Base-by-base conservation (phyloP, 2,797 vertebrate species). In the Acipenser transmontanus region DNA sequence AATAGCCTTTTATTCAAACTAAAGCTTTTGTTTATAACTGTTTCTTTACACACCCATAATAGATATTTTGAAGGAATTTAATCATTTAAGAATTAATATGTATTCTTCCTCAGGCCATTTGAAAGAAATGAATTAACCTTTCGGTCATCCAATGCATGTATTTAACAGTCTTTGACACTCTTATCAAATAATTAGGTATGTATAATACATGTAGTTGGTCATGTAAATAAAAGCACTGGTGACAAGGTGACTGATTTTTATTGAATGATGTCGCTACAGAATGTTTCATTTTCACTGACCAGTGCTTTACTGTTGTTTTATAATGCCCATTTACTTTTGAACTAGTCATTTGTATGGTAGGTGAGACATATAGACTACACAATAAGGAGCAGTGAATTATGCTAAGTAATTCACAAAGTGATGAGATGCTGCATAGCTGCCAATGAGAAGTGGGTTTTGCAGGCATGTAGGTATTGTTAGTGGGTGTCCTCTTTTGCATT, bases 401-500 rank as follows among this genome's bases (percentile, higher is more conserved):
- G 88, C 84, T 82, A 88, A 91, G 81, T 85, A 80, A 84, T 86
- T 87, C 78, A 77, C 74, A 66, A 67, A 77, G 82, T 84, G 84
- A 83, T 84, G 79, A 74, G 82, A 83, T 78, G 81, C 66, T 80
- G 79, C 72, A 75, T 75, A 80, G 85, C 81, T 78, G 76, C 74
- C 77, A 76, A 80, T 87, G 86, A 88, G 84, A 86, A 85, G 79
- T 79, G 79, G n/a, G 77, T 87, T 82, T 84, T 80, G 78, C 71
- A 79, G 81, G 83, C 84, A 85, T 86, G 81, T 86, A 85, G 87
- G 87, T 85, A 87, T 86, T 81, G 77, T 81, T 79, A 79, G 77
- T 57, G 78, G 82, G 84, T 78, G 81, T 74, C 72, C 77, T 80
- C 77, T 74, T 83, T 80, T 82, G 80, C 81, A 81, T 81, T 84